Conservation (phyloP, 2,797 vertebrate genomes). For the Aldrovandia affinis region DNA sequence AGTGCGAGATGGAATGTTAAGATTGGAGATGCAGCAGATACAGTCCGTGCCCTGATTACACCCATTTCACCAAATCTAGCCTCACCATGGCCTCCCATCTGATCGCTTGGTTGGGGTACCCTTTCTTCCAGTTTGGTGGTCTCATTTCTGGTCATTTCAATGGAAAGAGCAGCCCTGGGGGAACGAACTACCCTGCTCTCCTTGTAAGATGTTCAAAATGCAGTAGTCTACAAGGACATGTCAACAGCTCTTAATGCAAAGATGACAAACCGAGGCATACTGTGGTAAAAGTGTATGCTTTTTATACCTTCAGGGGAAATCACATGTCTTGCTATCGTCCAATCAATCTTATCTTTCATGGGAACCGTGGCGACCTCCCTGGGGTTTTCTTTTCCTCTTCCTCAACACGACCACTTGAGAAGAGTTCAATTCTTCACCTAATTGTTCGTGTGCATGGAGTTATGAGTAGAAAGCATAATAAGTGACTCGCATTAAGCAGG, state of each 20-base stretch:
- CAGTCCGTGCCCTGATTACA: background rate
- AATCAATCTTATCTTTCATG: background rate
- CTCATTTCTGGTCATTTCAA: constrained; percentile 3
- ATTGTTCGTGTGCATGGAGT: background rate
- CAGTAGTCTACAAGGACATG: background rate
- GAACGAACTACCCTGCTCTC: background rate
- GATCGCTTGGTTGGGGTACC: background rate
- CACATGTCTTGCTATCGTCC: background rate
- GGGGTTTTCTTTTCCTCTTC: constrained; percentile 5
- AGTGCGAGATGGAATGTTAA: background rate
- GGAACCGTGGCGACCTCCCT: background rate
- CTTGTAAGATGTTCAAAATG: constrained; percentile 1
- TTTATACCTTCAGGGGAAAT: background rate
- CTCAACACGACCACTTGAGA: background rate
- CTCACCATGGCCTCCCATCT: background rate
- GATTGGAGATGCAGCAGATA: background rate
- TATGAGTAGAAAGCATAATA: background rate
- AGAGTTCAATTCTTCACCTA: background rate
- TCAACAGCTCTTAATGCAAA: background rate
- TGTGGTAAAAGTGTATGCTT: background rate
- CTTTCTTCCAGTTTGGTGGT: constrained; percentile 8
- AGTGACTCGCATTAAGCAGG: background rate
- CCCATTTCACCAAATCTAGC: background rate
- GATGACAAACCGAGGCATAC: background rate
- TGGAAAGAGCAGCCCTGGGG: background rate